These are phyloP conservation scores for Lycorma delicatula DNA, from an alignment of 1,140 invertebrate genomes.

Conservation along the genomic window DNA sequence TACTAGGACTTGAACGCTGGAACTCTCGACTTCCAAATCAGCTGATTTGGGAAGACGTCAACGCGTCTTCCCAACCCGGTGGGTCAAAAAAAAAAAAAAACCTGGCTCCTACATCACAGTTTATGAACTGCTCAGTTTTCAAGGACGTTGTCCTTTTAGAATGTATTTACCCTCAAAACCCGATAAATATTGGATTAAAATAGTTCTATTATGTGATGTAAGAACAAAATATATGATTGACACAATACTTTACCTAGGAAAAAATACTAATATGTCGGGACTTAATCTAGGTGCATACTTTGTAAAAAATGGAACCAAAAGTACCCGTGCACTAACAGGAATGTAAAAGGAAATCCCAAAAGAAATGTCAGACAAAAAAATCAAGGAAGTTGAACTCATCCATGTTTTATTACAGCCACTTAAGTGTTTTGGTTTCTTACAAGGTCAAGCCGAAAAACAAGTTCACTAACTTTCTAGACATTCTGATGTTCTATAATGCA, in stretches of 20 bases:
- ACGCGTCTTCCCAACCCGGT: too few species aligned
- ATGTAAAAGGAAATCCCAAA: too few species aligned
- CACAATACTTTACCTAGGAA: too few species aligned
- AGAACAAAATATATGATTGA: background rate
- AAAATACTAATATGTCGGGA: background rate
- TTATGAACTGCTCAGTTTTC: background rate
- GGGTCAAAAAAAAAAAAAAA: background rate
- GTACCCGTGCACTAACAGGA: background rate
- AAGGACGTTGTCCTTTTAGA: background rate
- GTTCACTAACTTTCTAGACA: conserved; percentile 30
- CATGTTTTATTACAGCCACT: too few species aligned
- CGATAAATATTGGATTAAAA: background rate
- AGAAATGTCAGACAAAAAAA: too few species aligned
- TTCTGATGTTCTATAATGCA: conserved; percentile 38
- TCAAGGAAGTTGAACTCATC: background rate
- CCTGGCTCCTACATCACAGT: background rate
- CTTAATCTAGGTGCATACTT: background rate
- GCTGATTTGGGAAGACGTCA: too few species aligned
- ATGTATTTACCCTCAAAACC: background rate
- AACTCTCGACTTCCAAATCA: too few species aligned
- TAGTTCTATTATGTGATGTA: background rate
- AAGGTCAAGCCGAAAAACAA: conserved; percentile 24
- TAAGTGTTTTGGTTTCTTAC: conserved; percentile 29
- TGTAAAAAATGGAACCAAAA: background rate
- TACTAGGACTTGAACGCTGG: too few species aligned